Conservation (phyloP, 1,140 invertebrate genomes). For the Brachionus calyciflorus region DNA sequence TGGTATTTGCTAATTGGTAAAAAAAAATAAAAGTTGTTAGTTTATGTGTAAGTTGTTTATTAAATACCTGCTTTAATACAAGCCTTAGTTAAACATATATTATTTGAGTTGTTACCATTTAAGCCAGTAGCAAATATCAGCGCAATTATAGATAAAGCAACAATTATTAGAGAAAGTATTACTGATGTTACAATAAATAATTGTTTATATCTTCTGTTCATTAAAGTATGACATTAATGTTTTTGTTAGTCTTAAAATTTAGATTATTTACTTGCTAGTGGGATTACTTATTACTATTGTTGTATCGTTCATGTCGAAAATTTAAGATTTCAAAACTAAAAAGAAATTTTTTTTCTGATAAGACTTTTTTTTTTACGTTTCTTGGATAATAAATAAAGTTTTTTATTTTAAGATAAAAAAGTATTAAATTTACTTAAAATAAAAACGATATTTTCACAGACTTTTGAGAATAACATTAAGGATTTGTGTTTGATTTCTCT, state of each 20-base stretch:
- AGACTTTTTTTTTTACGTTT: too few species aligned
- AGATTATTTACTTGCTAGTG: background rate
- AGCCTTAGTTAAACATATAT: constrained; percentile 9
- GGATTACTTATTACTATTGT: background rate
- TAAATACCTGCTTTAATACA: constrained; percentile 42
- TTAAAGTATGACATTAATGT: too few species aligned
- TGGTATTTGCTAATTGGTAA: constrained; percentile 4
- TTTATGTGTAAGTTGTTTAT: background rate
- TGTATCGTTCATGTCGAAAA: background rate
- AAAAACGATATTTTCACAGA: too few species aligned
- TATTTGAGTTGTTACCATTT: background rate
- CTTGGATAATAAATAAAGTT: too few species aligned
- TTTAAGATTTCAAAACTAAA: background rate
- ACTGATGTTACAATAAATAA: background rate
- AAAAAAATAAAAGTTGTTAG: background rate
- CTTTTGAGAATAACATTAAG: too few species aligned
- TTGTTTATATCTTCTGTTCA: constrained; percentile 1
- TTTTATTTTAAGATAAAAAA: too few species aligned
- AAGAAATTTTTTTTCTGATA: too few species aligned
- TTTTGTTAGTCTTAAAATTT: background rate
- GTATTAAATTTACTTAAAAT: too few species aligned
- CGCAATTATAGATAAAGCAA: background rate
- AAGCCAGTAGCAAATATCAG: background rate
- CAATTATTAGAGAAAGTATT: background rate
- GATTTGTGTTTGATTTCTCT: too few species aligned